phyloP scores from a whole-genome alignment of 2,797 vertebrate species.

The Epinephelus coioides region DNA sequence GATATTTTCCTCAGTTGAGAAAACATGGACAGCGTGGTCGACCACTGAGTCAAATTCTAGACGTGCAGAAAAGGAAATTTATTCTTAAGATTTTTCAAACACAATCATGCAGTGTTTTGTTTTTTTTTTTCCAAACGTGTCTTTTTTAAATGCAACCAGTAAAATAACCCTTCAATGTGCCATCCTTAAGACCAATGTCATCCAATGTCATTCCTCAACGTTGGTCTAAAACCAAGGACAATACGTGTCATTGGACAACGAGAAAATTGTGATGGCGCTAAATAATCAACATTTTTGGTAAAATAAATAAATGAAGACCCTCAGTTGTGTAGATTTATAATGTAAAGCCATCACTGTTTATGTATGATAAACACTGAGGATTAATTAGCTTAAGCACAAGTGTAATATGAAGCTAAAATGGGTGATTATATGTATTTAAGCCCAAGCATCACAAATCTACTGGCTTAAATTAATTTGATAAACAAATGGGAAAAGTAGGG shows the following conservation, averaged over 20 bases:
- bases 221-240: conserved; percentile 46
- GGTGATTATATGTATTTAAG: conserved; percentile 84
- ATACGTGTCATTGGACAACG: conserved; percentile 27
- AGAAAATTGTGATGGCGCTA: conserved; percentile 21
- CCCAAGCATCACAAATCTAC: conserved; percentile 75
- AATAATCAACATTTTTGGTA: conserved; percentile 56
- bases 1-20: conserved; percentile 18
- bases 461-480: conserved; percentile 83
- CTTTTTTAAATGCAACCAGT: neutral
- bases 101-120: neutral
- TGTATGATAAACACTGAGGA: conserved; percentile 79
- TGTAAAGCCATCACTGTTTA: conserved; percentile 79
- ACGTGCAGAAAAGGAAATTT: neutral
- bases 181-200: conserved; percentile 39
- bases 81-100: neutral
- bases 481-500: conserved; percentile 80
- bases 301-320: conserved; percentile 34
- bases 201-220: conserved; percentile 48
- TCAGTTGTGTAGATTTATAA: conserved; percentile 60
- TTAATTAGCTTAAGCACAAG: conserved; percentile 84
- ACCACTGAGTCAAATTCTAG: neutral
- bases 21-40: conserved; percentile 4
- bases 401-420: conserved; percentile 84
- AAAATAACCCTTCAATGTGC: neutral
- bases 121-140: neutral